Evolutionary conservation across 2,888 invertebrate species (phyloP), one percentile per base, ranked within the genome.

Genomic region (Acanthosepion lycidas): DNA sequence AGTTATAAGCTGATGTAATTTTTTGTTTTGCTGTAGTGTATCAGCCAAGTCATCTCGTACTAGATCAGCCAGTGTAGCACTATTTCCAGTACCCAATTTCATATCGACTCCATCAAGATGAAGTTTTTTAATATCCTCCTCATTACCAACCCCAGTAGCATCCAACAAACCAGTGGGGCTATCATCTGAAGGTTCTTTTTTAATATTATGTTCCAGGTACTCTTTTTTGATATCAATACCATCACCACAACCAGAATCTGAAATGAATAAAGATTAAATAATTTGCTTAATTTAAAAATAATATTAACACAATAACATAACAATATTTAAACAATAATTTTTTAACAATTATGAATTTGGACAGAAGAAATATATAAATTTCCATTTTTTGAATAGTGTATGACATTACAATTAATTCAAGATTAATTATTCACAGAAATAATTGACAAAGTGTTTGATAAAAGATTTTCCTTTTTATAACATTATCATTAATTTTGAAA

Each of bases 1-100:
- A 6, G 99, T 99, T 96, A 99, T 99, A 94, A 99, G 98, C 55
- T 98, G 98, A 98, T 99, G 99, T n/a, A 99, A 98, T 96, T 98
- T 98, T 93, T 98, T 98, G 97, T 99, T 99, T 98, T 99, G 99
- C 3, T 98, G 98, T 97, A 99, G 99, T 95, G 99, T 98, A 97
- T 99, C 98, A 94, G 98, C 98, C 97, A 99, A 98, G 49, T 99
- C 98, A 95, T 99, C 98, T 92, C 98, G 98, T 48, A 99, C 98
- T 1, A 98, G 98, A 97, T 99, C 95, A 91, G 95, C 95, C 15
- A 97, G 95, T 9, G 95, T 95, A 20, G 95, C 94, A 48, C 96
- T 94, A 53, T 95, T 96, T 33, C 91, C 94, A 49, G 48, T 33
- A 18, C 42, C 48, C 9, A 42, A 42, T 26, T 91, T 78, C 64